phyloP scores from a whole-genome alignment of 1,140 invertebrate species.

The Bombus turneri region DNA sequence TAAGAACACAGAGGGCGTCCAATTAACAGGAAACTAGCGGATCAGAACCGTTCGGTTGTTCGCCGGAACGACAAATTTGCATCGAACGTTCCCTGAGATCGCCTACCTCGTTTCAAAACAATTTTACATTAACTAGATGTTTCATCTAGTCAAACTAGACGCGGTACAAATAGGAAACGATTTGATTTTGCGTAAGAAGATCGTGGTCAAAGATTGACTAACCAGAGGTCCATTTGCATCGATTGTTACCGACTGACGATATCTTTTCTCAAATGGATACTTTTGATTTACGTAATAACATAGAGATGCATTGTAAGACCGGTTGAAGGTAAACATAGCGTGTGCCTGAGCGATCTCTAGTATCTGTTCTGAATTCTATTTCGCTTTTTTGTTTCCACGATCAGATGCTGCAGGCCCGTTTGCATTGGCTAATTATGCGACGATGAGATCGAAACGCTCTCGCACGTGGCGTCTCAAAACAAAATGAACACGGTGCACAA shows the following conservation, averaged over 20 bases:
- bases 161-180: background rate
- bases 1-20: slow-evolving; percentile 23
- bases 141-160: background rate
- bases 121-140: background rate
- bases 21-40: slow-evolving; percentile 25
- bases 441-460: background rate
- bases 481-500: background rate
- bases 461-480: background rate
- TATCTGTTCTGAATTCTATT: slow-evolving; percentile 26
- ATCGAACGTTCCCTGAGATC: background rate
- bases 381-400: background rate
- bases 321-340: slow-evolving; percentile 32
- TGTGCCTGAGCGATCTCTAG: background rate
- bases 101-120: background rate
- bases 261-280: background rate
- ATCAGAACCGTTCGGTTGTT: background rate
- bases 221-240: slow-evolving; percentile 13
- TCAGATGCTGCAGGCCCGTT: background rate
- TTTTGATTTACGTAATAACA: slow-evolving; percentile 37
- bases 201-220: background rate
- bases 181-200: background rate
- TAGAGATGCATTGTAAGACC: slow-evolving; percentile 4
- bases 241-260: slow-evolving; percentile 15
- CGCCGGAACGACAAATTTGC: background rate
- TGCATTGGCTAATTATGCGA: slow-evolving; percentile 24